Evolutionary conservation across 2,888 invertebrate species (phyloP).

Genomic region (Congeria kusceri): DNA sequence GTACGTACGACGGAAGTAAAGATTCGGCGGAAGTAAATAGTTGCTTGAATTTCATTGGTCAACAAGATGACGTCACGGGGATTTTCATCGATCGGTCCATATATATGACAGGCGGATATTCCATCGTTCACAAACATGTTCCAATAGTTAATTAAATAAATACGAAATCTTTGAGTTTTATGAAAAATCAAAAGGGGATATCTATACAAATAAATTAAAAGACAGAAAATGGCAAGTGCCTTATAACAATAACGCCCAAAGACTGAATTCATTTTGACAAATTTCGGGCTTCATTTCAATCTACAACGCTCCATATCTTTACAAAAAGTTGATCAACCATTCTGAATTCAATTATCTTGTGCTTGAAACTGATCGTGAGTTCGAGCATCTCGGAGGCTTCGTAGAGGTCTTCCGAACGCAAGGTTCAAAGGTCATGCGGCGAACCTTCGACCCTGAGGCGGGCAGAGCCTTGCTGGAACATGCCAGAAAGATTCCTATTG

Average conservation of each 20-base stretch:
- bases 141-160: conserved; percentile 69
- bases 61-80: conserved; percentile 74
- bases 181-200: neutral
- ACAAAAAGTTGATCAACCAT: conserved; percentile 67
- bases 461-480: conserved; percentile 48
- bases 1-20: conserved; percentile 58
- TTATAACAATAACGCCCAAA: no score
- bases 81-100: conserved; percentile 73
- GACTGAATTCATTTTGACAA: neutral
- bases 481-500: conserved; percentile 58
- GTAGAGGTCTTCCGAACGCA: conserved; percentile 70
- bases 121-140: conserved; percentile 72
- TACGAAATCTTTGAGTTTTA: conserved; percentile 57
- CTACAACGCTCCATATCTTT: conserved; percentile 69
- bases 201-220: conserved; percentile 2
- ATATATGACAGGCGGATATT: conserved; percentile 72
- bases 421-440: conserved; percentile 70
- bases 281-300: conserved; percentile 74
- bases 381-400: conserved; percentile 65
- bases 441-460: conserved; percentile 41
- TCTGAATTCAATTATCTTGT: conserved; percentile 76
- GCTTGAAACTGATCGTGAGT: conserved; percentile 51
- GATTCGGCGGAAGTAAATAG: conserved; percentile 65
- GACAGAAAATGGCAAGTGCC: no score
- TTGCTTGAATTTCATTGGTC: conserved; percentile 71